Evolutionary conservation across 2,797 vertebrate species (phyloP).

Genomic region (Sebastes steindachneri): DNA sequence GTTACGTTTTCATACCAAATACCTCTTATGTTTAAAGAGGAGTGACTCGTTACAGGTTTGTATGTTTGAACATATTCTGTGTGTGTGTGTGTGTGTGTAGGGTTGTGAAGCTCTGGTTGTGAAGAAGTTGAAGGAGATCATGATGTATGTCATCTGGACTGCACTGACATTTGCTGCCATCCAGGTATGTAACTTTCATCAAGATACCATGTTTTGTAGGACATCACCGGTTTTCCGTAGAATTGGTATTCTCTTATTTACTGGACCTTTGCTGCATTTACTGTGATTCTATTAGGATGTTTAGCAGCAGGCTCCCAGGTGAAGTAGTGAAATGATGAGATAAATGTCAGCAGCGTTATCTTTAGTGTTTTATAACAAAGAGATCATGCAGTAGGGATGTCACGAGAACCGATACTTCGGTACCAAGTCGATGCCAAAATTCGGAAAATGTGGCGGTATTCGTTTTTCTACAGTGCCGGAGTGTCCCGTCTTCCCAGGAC

Average conservation of each 20-base stretch:
- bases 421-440: no score
- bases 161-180: conserved; percentile 93
- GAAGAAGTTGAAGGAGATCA: conserved; percentile 95
- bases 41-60: conserved; percentile 61
- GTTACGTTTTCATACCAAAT: background rate
- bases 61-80: conserved; percentile 66
- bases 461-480: no score
- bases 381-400: background rate
- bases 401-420: no score
- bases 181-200: conserved; percentile 84
- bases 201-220: background rate
- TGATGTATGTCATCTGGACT: conserved; percentile 98
- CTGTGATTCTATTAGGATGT: background rate
- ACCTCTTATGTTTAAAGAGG: background rate
- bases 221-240: background rate
- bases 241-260: background rate
- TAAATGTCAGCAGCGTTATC: background rate
- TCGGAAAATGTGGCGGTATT: accelerated
- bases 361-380: background rate
- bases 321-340: background rate
- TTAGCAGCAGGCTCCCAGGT: background rate
- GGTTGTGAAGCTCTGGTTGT: conserved; percentile 95
- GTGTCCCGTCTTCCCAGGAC: no score
- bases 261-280: background rate
- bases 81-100: conserved; percentile 70